Evolutionary conservation across 2,888 invertebrate species (phyloP).

Genomic region (Spodoptera exigua): DNA sequence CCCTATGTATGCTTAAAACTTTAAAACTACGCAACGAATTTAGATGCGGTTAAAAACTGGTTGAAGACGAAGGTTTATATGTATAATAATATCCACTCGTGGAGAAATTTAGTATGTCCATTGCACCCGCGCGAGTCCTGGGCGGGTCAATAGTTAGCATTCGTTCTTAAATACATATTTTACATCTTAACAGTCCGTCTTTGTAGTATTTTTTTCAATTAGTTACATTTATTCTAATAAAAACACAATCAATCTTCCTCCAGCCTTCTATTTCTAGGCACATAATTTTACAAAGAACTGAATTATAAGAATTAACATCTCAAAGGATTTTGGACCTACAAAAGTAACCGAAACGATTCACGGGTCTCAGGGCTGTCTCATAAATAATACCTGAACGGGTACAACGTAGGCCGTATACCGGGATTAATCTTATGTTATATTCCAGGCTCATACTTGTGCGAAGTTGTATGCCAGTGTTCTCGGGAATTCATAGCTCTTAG

Average conservation of each 20-base stretch:
- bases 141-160: no score
- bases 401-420: slow-evolving; percentile 49
- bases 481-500: slow-evolving; percentile 63
- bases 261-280: slow-evolving; percentile 5
- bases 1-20: no score
- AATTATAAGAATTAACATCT: slow-evolving; percentile 20
- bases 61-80: no score
- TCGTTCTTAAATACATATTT: no score
- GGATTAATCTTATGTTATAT: slow-evolving; percentile 69
- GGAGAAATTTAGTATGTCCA: no score
- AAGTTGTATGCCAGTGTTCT: slow-evolving; percentile 54
- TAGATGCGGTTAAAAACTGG: no score
- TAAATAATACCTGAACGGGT: slow-evolving; percentile 61
- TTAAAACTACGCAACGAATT: no score
- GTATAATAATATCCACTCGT: no score
- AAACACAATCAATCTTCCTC: background rate
- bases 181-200: no score
- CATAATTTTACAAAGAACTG: slow-evolving; percentile 17
- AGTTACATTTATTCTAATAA: background rate
- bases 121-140: no score
- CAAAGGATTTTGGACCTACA: slow-evolving; percentile 34
- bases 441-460: slow-evolving; percentile 41
- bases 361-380: slow-evolving; percentile 52
- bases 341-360: slow-evolving; percentile 49
- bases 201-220: no score